Base-by-base conservation (phyloP, 2,888 invertebrate genomes). In the Agrochola litura region DNA sequence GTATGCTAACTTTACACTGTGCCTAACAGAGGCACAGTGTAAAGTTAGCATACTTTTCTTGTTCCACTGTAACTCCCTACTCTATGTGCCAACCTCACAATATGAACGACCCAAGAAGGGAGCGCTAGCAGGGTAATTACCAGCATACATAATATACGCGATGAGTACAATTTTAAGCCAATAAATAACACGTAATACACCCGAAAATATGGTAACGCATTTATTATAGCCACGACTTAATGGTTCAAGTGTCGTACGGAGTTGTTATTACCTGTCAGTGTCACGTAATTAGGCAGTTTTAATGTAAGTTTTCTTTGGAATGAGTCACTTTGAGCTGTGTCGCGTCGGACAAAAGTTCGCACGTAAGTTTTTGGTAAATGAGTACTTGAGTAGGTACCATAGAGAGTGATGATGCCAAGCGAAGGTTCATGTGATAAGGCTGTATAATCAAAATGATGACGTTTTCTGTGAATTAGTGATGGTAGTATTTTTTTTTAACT, bases 101-200 rank as follows among this genome's bases (percentile, higher is more conserved):
- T 93, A 14, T 78, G 89, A 90, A 90, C 89, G 68, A 19, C n/a
- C 79, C 84, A 86, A 87, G 88, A 83, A 85, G 86, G 82, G 86
- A 84, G 87, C 84, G 86, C 87, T 89, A 82, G 85, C 85, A 85
- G 89, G 91, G 94, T 95, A 96, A 95, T 96, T 95, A 95, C 94
- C 90, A 83, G 88, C 94, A 94, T 95, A 93, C 96, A 96, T 96
- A 93, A 96, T 96, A 94, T 94, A 96, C 94, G 93, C 92, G 94
- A 94, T 92, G 95, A 94, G 94, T 95, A 95, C 94, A 96, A 96
- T 96, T 96, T 96, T 96, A 95, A 96, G 95, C 95, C 94, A 95
- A 96, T 96, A 96, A 96, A 95, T 95, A 95, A 95, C 93, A 91
- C 92, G 92, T 93, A 93, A 93, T 94, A 92, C 93, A 93, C 90